Conservation (phyloP, 2,888 invertebrate species). For the Lasioglossum morio region DNA sequence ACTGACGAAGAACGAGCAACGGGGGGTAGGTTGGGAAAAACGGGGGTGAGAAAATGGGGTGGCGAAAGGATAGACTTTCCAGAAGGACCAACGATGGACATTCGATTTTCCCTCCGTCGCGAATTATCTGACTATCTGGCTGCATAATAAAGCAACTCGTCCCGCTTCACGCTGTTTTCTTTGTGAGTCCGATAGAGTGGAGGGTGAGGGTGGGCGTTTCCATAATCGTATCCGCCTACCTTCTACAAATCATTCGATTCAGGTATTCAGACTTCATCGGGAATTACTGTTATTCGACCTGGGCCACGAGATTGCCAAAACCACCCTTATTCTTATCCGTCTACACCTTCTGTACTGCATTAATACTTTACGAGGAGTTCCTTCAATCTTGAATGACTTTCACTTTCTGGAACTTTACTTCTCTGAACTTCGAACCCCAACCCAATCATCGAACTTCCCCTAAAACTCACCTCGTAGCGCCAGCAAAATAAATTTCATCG, state of each 20-base stretch:
- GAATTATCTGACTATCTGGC: constrained; percentile 12
- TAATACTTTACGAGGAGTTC: background rate
- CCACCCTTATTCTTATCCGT: background rate
- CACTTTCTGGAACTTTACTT: background rate
- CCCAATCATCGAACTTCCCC: background rate
- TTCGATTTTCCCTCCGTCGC: constrained; percentile 13
- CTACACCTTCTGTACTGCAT: background rate
- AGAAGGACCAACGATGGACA: constrained; percentile 3
- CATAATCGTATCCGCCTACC: background rate
- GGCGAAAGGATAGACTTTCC: constrained; percentile 12
- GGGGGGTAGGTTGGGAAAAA: background rate
- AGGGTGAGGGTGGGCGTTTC: background rate
- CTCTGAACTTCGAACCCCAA: background rate
- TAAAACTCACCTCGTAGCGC: background rate
- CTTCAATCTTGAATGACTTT: background rate
- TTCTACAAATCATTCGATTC: background rate
- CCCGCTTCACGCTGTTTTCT: background rate
- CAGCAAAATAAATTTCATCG: background rate
- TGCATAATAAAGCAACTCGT: constrained; percentile 16
- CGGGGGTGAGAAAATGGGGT: background rate
- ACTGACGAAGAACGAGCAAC: background rate
- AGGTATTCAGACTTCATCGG: background rate
- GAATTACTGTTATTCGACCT: background rate
- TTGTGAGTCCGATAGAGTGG: background rate
- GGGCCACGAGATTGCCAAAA: background rate